Evolutionary conservation across 2,888 invertebrate species (phyloP).

Genomic region (Lamellibrachia satsuma): DNA sequence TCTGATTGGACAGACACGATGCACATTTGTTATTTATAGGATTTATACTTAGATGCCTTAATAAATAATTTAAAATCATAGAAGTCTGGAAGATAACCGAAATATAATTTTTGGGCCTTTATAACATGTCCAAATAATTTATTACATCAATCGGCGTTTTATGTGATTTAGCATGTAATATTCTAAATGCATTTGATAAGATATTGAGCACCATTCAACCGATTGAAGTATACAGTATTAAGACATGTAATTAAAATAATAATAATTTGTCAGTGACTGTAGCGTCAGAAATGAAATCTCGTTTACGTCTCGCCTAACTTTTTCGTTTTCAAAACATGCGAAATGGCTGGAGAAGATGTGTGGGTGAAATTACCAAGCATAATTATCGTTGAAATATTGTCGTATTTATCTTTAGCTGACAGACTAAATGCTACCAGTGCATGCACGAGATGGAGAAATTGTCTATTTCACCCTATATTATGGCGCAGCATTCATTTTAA

Average conservation of each 20-base stretch:
- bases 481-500: conserved; percentile 55
- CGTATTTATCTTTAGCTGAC: conserved; percentile 56
- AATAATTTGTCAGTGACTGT: not conserved
- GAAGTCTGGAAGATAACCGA: not conserved
- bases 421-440: conserved; percentile 69
- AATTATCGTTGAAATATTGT: conserved; percentile 37
- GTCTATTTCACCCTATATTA: conserved; percentile 62
- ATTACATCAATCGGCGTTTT: not conserved
- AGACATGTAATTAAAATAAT: not conserved
- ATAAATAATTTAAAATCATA: not conserved
- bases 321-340: conserved; percentile 17
- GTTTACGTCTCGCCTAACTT: not conserved
- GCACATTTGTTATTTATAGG: not conserved
- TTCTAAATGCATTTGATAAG: not conserved
- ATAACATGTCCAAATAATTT: not conserved
- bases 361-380: conserved; percentile 38
- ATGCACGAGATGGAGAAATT: conserved; percentile 71
- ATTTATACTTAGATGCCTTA: not conserved
- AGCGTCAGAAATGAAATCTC: conserved; percentile 8
- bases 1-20: not conserved
- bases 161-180: not conserved
- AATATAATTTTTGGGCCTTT: not conserved
- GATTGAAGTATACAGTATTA: not conserved
- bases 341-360: conserved; percentile 11
- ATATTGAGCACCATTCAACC: not conserved